A percentile compares a stretch with the other conserved stretches of the same genome.
These are phyloP conservation scores for Camponotus vicinus DNA, from an alignment of 1,140 invertebrate species.

Conservation along the genomic window DNA sequence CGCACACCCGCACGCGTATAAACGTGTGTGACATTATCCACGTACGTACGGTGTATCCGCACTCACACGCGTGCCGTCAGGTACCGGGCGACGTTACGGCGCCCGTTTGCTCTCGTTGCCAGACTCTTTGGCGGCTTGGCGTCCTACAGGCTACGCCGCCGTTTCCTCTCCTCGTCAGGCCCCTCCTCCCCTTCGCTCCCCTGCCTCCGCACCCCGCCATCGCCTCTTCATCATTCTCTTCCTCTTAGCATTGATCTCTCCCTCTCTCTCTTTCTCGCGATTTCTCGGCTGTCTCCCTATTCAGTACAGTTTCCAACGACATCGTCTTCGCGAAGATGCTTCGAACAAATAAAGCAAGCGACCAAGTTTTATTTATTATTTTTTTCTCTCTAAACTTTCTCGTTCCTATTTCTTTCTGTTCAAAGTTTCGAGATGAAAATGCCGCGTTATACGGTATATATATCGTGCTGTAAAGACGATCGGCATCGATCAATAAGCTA, in stretches of 20 bases:
- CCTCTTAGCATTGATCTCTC: slow-evolving; percentile 11
- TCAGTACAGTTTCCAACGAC: slow-evolving; percentile 9
- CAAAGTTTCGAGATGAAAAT: neutral
- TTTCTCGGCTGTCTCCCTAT: slow-evolving; percentile 29
- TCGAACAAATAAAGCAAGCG: neutral
- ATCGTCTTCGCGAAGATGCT: slow-evolving; percentile 3
- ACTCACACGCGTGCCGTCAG: slow-evolving; percentile 33
- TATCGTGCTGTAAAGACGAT: neutral
- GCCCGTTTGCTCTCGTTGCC: slow-evolving; percentile 80
- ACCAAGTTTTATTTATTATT: neutral
- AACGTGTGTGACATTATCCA: slow-evolving; percentile 45
- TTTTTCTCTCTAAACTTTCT: neutral
- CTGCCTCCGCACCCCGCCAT: neutral
- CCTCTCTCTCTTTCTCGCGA: neutral
- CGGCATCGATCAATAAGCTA: neutral
- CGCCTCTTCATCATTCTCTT: slow-evolving; percentile 4
- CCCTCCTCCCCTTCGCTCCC: too few relatives aligned
- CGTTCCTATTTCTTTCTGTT: neutral
- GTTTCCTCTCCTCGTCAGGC: slow-evolving; percentile 40
- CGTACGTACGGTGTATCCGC: slow-evolving; percentile 54
- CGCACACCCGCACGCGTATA: neutral
- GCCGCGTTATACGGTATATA: neutral
- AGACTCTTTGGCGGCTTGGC: slow-evolving; percentile 82
- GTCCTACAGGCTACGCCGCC: slow-evolving; percentile 76
- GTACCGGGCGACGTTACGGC: slow-evolving; percentile 76